Percentiles rank a stretch among this genome's conserved stretches.
Conservation (phyloP, 2,113 vertebrate species). For the Plotosus lineatus region DNA sequence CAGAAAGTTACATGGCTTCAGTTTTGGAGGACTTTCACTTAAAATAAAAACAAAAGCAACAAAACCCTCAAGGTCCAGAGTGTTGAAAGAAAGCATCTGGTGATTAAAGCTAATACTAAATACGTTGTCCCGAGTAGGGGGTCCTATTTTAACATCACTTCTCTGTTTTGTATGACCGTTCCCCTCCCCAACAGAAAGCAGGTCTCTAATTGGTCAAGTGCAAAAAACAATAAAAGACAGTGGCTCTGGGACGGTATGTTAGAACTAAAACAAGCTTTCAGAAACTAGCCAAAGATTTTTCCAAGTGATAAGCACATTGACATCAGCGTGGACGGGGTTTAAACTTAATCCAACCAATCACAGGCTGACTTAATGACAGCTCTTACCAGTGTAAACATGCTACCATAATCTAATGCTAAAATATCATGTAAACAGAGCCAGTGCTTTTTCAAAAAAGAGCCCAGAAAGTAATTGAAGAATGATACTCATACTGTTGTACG, state of each 20-base stretch:
- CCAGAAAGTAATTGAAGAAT: neutral
- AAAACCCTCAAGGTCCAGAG: constrained; percentile 12
- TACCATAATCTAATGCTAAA: neutral
- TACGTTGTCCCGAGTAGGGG: too few species aligned
- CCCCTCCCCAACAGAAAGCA: neutral
- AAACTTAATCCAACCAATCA: neutral
- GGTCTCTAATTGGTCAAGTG: neutral
- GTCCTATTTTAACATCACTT: neutral
- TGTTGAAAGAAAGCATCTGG: constrained; percentile 64
- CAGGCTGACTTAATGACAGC: neutral
- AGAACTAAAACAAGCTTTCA: neutral
- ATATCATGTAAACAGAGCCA: too few species aligned
- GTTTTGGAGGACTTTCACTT: constrained; percentile 43
- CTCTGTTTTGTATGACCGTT: neutral
- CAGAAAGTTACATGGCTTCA: constrained; percentile 25
- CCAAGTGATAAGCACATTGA: neutral
- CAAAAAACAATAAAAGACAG: neutral
- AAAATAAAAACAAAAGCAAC: constrained; percentile 44
- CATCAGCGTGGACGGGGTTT: neutral
- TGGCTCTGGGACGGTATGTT: neutral
- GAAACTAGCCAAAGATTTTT: neutral
- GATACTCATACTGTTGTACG: neutral
- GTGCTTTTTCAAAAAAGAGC: neutral
- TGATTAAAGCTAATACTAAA: constrained; percentile 68
- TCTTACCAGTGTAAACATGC: neutral